Evolutionary conservation across 2,797 vertebrate species (phyloP), one percentile per base, ranked within the genome.

Genomic region (Lutjanus campechanus): DNA sequence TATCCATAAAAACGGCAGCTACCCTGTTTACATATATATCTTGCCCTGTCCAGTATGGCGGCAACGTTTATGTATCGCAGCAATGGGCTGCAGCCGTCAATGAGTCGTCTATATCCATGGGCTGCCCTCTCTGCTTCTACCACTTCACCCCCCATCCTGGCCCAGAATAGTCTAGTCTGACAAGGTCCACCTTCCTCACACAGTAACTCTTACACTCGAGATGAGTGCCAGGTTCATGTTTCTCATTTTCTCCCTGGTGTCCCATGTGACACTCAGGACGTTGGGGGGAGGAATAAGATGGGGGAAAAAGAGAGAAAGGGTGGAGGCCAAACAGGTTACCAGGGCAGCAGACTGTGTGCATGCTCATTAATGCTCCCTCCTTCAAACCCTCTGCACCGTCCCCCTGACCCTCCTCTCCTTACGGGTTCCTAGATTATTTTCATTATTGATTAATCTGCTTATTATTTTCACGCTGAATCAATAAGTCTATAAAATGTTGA

Each of bases 181-280:
- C 22, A 47, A 25, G 67, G 17, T 36, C 71, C 62, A 36, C 49
- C 25, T 58, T 59, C 19, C 64, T 16, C 41, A 73, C 56, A 40
- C 46, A 36, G 55, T 16, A 47, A 58, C 73, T 80, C 67, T 76
- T 69, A 75, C 66, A 36, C 47, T 69, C 20, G 16, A 73, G 51
- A 74, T 0, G 9, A 36, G 54, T 51, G 74, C 56, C 59, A 78
- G 73, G 58, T 72, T 84, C 82, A 85, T 72, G 81, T 82, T 90
- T 89, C 86, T 89, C 80, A 85, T 93, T 92, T 92, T 83, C 79
- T 64, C 73, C 68, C 59, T 11, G 11, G 75, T 73, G 81, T 79
- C 73, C 71, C 71, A 44, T 2, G 47, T 69, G 81, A 85, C 54
- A 68, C 54, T 58, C 43, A 17, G 63, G 46, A 16, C 4, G 22